A percentile compares a stretch with the other conserved stretches of the same genome.
phyloP scores from a whole-genome alignment of 2,113 vertebrate genomes.

The Mirounga angustirostris region DNA sequence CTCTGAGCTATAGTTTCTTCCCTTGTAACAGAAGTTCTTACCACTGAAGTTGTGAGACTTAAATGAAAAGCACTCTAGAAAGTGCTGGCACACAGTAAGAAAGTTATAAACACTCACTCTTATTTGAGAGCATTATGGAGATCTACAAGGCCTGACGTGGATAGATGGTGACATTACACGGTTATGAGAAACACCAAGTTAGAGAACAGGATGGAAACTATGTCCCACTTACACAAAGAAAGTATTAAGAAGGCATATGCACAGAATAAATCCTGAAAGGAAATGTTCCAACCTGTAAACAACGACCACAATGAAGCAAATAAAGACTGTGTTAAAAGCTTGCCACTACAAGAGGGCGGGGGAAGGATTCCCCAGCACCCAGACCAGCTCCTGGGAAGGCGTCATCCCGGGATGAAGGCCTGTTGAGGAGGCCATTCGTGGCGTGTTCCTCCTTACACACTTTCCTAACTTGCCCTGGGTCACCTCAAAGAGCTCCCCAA shows the following conservation, averaged over 20 bases:
- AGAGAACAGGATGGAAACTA: neutral
- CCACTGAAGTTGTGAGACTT: neutral
- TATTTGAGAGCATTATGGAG: neutral
- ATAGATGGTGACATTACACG: neutral
- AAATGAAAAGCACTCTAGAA: neutral
- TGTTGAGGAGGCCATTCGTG: rapidly evolving
- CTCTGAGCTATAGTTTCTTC: neutral
- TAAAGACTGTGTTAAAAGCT: neutral
- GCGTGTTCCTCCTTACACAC: neutral
- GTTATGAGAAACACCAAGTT: neutral
- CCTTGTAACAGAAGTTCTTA: neutral
- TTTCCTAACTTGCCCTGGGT: neutral
- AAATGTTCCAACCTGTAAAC: neutral
- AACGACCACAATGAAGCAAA: slow-evolving; percentile 39
- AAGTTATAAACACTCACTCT: neutral
- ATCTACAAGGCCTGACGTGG: neutral
- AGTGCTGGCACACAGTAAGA: neutral
- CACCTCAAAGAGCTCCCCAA: neutral
- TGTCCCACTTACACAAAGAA: neutral
- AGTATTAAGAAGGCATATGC: neutral
- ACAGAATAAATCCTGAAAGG: neutral
- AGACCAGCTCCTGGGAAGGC: neutral
- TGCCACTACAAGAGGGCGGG: neutral
- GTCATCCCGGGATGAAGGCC: neutral
- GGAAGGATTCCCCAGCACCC: neutral